A percentile compares a stretch with the other conserved stretches of the same genome.
Evolutionary conservation across 2,888 invertebrate genomes (phyloP).

Genomic region (Protophormia terraenovae): DNA sequence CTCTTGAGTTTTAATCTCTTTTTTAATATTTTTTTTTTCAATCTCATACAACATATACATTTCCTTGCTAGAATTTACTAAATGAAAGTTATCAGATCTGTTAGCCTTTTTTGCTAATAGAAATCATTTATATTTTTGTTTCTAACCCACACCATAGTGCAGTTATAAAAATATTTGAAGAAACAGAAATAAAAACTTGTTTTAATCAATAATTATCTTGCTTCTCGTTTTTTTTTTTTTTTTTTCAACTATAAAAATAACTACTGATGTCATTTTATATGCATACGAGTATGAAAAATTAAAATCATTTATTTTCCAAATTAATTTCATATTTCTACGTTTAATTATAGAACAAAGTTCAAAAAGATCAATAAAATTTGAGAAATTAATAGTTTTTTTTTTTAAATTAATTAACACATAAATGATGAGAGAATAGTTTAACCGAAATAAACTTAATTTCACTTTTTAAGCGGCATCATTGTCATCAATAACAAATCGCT

Average conservation of each 20-base stretch:
- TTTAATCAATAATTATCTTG: neutral
- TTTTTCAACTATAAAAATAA: constrained; percentile 7
- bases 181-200: constrained; percentile 27
- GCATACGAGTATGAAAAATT: neutral
- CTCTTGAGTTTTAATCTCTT: too few relatives aligned
- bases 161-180: constrained; percentile 1
- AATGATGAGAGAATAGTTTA: neutral
- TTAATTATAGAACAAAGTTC: neutral
- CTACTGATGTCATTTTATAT: constrained; percentile 36
- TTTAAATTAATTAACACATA: neutral
- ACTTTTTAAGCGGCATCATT: neutral
- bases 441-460: neutral
- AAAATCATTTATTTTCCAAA: neutral
- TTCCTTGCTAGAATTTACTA: neutral
- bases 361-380: neutral
- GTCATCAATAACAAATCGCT: neutral
- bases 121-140: neutral
- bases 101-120: neutral
- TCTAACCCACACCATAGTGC: constrained; percentile 30
- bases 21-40: neutral
- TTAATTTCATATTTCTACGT: neutral
- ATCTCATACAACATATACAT: neutral
- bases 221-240: neutral
- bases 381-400: neutral
- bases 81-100: neutral